Conservation (phyloP, 2,113 vertebrate species). For the Barnardius zonarius region DNA sequence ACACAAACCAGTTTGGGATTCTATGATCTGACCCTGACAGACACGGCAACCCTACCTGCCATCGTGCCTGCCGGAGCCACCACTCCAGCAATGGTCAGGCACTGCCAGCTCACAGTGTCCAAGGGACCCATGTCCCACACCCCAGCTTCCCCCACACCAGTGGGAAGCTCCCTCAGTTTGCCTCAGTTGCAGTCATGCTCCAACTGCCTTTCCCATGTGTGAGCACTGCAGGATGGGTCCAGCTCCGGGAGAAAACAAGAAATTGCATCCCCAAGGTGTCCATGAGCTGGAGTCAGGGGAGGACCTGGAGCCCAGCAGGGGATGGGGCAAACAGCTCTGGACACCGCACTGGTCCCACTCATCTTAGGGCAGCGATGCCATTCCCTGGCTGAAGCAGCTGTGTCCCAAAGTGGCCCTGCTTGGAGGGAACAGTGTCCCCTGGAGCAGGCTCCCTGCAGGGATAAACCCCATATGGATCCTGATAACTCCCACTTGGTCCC, state of each 20-base stretch:
- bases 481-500: not conserved
- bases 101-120: not conserved
- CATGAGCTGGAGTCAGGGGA: rapidly evolving
- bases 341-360: not conserved
- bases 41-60: not conserved
- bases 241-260: conserved; percentile 36
- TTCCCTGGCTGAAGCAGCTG: not conserved
- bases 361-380: not conserved
- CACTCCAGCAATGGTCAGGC: rapidly evolving
- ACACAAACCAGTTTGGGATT: not conserved
- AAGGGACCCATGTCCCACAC: not conserved
- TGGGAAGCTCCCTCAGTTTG: conserved; percentile 2
- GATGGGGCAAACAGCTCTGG: rapidly evolving
- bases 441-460: not conserved
- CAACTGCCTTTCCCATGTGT: conserved; percentile 53
- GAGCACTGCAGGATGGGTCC: not conserved
- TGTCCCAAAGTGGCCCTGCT: not conserved
- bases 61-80: rapidly evolving
- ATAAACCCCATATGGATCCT: not conserved
- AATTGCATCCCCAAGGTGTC: not conserved
- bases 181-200: not conserved
- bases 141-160: not conserved
- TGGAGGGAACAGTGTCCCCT: not conserved
- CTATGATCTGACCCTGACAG: not conserved
- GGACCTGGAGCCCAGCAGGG: not conserved